Evolutionary conservation across 2,888 invertebrate genomes (phyloP), one percentile per base, ranked within the genome.

Genomic region (Apoderus coryli): DNA sequence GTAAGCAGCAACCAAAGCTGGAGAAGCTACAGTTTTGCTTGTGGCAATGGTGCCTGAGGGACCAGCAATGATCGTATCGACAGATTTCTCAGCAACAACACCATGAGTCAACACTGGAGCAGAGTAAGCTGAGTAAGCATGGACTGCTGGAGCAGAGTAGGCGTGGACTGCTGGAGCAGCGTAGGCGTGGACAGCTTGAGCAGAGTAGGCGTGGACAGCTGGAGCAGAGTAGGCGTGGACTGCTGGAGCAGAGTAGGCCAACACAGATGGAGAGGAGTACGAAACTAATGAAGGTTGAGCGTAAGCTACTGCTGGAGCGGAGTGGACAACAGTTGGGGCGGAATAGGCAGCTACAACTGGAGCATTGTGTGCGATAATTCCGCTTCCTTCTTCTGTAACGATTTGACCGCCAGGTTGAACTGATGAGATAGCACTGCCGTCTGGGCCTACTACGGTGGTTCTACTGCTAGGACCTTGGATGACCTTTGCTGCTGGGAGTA

Each of bases 31-130:
- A 28, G 41, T 36, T 33, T 33, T 39, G 32, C 42, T 36, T 13
- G 46, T 40, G 13, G 43, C 36, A 24, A 50, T 47, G 9, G 44
- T 46, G 10, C 50, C 49, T 22, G 49, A 48, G 13, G 50, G 49
- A 27, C 49, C 41, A 14, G 35, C 35, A 22, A 36, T 29, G 16
- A 40, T 30, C 22, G 41, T 36, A 22, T 38, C 35, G 14, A 30
- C 22, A 16, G 29, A 28, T 4, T 28, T 31, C n/a, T 42, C 16
- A 10, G 28, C n/a, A 12, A 36, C 32, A 12, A 30, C 33, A 9
- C 29, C 12, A 26, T 36, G 28, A 16, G 36, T 32, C 9, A 36
- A 11, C 9, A 24, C 22, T 23, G 37, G 25, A 16, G 38, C 35
- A n/a, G 26, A 25, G 14, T 30, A 26, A 10, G 35, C 23, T 22